Evolutionary conservation across 2,113 vertebrate species (phyloP), one percentile per base, ranked within the genome.

Genomic region (Choloepus hoffmanni): DNA sequence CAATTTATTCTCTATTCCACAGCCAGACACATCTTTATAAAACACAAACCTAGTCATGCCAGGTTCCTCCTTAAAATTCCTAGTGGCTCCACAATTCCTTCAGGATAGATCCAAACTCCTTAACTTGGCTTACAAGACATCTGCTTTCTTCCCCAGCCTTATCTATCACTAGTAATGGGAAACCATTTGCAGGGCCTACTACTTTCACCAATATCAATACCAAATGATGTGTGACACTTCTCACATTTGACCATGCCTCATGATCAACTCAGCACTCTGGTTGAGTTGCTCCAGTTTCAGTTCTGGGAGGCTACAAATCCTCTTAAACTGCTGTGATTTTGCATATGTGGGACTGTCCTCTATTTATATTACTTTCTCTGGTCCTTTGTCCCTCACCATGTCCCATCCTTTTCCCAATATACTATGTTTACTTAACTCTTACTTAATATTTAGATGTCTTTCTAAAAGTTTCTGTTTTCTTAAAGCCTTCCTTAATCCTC

Each of bases 31-130:
- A 19, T 60, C 33, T 68, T 88, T 68, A 93, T 1, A 70, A 78
- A 90, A n/a, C 13, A 72, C 43, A 79, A 67, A 82, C 73, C 40
- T 33, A 15, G 72, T 26, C n/a, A n/a, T 28, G 21, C n/a, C 13
- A 43, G 0, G 4, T 7, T 74, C 30, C 60, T 73, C 63, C 28
- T 95, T 92, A 81, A 85, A 95, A 92, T 88, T 90, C 40, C 53
- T 53, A 85, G 40, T 40, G 68, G 79, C 48, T 77, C 33, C 21
- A 23, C 21, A 3, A 58, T 90, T 95, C 55, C 76, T 88, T 87
- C 36, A 68, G 72, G 36, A 92, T 58, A 92, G 72, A 96, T 85
- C 33, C 3, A 45, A 82, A 92, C 13, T 70, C n/a, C 30, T 68
- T 82, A 53, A n/a, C 26, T n/a, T 30, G 13, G n/a, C 43, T 78